Percentiles rank a stretch among this genome's conserved stretches.
Evolutionary conservation across 2,888 invertebrate species (phyloP).

Genomic region (Eulithis testata): DNA sequence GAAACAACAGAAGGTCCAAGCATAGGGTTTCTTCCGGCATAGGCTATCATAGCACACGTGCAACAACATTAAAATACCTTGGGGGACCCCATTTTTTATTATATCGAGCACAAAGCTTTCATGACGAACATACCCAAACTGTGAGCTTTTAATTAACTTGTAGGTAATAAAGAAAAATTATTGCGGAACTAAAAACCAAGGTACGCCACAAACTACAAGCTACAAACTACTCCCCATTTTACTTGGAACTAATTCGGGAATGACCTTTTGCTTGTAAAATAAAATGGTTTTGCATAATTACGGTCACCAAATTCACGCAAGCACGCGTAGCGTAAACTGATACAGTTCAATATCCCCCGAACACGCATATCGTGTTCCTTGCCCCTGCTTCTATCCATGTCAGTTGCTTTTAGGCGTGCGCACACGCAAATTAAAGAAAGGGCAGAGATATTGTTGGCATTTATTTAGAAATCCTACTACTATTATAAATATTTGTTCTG

Average conservation of each 20-base stretch:
- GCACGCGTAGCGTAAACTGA: constrained; percentile 39
- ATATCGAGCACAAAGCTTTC: too few relatives aligned
- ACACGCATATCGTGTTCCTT: constrained; percentile 23
- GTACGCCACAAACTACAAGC: too few relatives aligned
- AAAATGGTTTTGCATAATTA: constrained; percentile 17
- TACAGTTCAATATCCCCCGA: constrained; percentile 35
- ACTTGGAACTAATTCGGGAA: neutral
- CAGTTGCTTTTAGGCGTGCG: constrained; percentile 27
- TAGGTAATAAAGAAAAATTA: too few relatives aligned
- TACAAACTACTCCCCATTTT: neutral
- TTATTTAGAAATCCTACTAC: too few relatives aligned
- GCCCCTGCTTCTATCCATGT: constrained; percentile 13
- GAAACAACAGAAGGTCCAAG: constrained; percentile 15
- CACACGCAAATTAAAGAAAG: constrained; percentile 10
- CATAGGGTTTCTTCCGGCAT: constrained; percentile 20
- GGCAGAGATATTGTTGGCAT: neutral
- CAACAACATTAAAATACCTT: neutral
- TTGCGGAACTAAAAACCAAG: too few relatives aligned
- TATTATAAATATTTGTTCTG: too few relatives aligned
- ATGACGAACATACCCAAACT: too few relatives aligned
- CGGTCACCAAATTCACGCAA: constrained; percentile 33
- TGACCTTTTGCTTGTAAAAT: constrained; percentile 13
- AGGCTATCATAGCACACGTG: neutral
- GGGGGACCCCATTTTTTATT: too few relatives aligned
- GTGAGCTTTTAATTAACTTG: too few relatives aligned